These are phyloP conservation scores for Pseudachorutes palmiensis DNA, from an alignment of 1,140 invertebrate genomes.

Conservation along the genomic window DNA sequence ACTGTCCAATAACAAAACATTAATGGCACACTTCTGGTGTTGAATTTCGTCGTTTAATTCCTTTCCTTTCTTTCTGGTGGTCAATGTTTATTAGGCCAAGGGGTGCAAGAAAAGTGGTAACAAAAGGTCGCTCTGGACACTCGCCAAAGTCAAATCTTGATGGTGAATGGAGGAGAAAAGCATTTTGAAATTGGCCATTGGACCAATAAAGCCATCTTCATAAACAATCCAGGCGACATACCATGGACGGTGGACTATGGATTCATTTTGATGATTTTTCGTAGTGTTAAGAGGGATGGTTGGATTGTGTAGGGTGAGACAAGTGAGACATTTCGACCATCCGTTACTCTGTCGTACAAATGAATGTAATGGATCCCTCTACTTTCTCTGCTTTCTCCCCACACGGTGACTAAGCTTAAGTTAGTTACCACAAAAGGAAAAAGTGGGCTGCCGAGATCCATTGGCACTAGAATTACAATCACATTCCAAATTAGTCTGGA, in stretches of 20 bases:
- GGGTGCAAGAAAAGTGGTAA: constrained; percentile 14
- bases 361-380: background rate
- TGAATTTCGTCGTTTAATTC: no score
- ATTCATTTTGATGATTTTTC: constrained; percentile 7
- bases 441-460: no score
- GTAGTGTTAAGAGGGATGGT: constrained; percentile 4
- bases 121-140: background rate
- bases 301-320: background rate
- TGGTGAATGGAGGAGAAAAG: no score
- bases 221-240: constrained; percentile 34
- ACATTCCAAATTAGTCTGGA: background rate
- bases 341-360: constrained; percentile 23
- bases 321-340: constrained; percentile 25
- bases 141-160: no score
- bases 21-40: no score
- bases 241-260: constrained; percentile 7
- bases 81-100: background rate
- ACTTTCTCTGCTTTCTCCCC: background rate
- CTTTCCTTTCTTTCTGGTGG: no score
- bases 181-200: constrained; percentile 31
- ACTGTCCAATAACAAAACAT: no score
- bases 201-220: constrained; percentile 37
- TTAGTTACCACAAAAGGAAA: no score
- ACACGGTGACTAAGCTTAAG: no score
- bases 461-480: background rate